Conservation (phyloP, 2,888 invertebrate genomes). For the Pocota personata region DNA sequence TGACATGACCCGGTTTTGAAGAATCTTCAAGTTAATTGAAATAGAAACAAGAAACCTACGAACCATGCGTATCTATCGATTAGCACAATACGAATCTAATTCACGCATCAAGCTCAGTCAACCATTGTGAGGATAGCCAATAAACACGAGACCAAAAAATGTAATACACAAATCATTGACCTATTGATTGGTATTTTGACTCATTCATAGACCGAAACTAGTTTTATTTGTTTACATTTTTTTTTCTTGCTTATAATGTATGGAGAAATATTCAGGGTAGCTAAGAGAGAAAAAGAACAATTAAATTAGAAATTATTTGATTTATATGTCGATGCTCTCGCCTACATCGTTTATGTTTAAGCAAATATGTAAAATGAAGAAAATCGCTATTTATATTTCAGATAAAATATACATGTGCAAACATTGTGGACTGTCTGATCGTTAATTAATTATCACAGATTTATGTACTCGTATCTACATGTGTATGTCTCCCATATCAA, state of each 20-base stretch:
- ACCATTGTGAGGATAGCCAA: not conserved
- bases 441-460: not conserved
- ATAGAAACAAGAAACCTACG: not conserved
- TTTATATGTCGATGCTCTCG: constrained; percentile 22
- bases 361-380: not conserved
- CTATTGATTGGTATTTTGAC: constrained; percentile 53
- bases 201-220: constrained; percentile 53
- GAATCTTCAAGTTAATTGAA: not conserved
- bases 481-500: not conserved
- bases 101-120: not conserved
- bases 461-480: not conserved
- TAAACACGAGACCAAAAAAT: constrained; percentile 38
- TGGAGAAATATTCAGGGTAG: constrained; percentile 28
- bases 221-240: constrained; percentile 62
- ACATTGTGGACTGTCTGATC: not conserved
- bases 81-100: not conserved
- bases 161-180: constrained; percentile 63
- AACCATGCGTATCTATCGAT: constrained; percentile 3
- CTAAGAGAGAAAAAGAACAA: not conserved
- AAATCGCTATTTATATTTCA: not conserved
- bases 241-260: constrained; percentile 24
- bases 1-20: constrained; percentile 3
- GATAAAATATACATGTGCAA: not conserved
- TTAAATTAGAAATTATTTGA: constrained; percentile 23
- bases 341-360: not conserved